These are phyloP conservation scores for Mormoops blainvillei DNA, from an alignment of 2,113 vertebrate species.

Conservation along the genomic window DNA sequence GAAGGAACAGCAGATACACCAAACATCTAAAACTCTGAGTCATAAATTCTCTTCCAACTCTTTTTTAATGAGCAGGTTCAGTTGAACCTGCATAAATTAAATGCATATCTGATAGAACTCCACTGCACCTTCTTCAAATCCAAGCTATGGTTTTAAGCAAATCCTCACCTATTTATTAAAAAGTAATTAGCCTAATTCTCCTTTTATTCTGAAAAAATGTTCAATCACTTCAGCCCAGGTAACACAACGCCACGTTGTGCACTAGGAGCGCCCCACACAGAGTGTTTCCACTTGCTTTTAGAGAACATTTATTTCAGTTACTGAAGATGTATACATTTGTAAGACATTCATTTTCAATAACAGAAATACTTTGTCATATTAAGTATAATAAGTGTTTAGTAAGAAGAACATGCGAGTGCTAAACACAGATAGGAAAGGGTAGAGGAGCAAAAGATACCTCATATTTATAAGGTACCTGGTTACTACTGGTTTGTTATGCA, in stretches of 20 bases:
- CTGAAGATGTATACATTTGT: background rate
- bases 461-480: background rate
- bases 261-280: background rate
- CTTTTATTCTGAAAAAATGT: background rate
- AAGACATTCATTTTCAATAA: background rate
- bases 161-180: background rate
- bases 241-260: background rate
- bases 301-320: background rate
- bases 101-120: background rate
- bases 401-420: background rate
- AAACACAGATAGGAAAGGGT: background rate
- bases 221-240: background rate
- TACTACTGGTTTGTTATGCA: background rate
- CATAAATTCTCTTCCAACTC: background rate
- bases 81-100: background rate
- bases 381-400: background rate
- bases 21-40: background rate
- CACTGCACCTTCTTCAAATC: background rate
- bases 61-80: background rate
- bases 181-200: background rate
- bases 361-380: background rate
- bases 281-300: background rate
- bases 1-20: background rate
- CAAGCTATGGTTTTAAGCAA: constrained; percentile 20
- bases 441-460: background rate